Percentiles rank a stretch among this genome's conserved stretches.
These are phyloP conservation scores for Sebastes diploproa DNA, from an alignment of 2,797 vertebrate species.

Conservation along the genomic window DNA sequence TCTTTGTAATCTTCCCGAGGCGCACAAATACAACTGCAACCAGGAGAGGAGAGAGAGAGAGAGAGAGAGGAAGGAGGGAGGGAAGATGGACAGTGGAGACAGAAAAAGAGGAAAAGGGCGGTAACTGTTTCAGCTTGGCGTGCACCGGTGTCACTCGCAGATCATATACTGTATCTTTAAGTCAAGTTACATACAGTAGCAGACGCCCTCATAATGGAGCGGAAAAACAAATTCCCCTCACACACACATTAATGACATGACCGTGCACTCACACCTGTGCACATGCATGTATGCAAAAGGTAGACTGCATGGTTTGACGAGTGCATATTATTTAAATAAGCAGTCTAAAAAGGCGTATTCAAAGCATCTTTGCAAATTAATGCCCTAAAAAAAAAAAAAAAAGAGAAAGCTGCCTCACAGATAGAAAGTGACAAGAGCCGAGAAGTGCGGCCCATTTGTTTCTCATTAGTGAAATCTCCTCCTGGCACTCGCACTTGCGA, in stretches of 20 bases:
- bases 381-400: background rate
- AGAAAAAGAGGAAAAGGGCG: constrained; percentile 59
- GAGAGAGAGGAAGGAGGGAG: constrained; percentile 57
- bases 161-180: constrained; percentile 43
- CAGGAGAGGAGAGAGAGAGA: constrained; percentile 68
- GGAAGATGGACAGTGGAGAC: constrained; percentile 69
- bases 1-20: constrained; percentile 89
- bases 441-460: constrained; percentile 51
- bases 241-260: background rate
- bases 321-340: constrained; percentile 48
- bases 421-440: constrained; percentile 28
- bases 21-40: constrained; percentile 81
- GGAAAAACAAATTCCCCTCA: background rate
- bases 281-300: constrained; percentile 30
- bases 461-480: constrained; percentile 48
- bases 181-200: constrained; percentile 25
- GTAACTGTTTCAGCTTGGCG: constrained; percentile 49
- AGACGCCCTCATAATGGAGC: background rate
- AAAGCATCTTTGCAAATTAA: constrained; percentile 63
- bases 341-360: constrained; percentile 32
- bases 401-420: constrained; percentile 5
- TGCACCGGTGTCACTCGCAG: constrained; percentile 35
- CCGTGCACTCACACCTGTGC: constrained; percentile 15
- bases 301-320: background rate
- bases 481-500: constrained; percentile 14